Conservation (phyloP, 2,888 invertebrate genomes). For the Gymnosoma rotundatum region DNA sequence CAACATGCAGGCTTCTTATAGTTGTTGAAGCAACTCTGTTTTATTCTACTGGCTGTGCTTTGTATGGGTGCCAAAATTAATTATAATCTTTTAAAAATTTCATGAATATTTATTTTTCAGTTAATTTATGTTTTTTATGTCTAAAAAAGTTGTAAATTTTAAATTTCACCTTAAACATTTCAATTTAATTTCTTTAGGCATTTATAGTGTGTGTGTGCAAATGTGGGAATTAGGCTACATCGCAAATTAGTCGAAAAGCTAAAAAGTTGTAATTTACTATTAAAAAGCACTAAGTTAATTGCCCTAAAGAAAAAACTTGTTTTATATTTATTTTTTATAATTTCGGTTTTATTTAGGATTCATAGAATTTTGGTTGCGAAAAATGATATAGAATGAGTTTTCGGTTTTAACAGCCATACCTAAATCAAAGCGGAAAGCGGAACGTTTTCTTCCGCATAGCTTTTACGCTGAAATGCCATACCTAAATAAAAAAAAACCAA, state of each 20-base stretch:
- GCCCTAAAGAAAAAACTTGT: constrained; percentile 7
- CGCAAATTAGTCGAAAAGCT: constrained; percentile 49
- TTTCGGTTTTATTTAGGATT: neutral
- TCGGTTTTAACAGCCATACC: no score
- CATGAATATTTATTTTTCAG: neutral
- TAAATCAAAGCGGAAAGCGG: no score
- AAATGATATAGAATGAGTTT: no score
- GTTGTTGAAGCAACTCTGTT: no score
- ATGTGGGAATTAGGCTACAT: neutral
- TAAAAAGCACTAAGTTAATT: constrained; percentile 31
- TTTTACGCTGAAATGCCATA: no score
- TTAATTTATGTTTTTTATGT: neutral
- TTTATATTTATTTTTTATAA: constrained; percentile 36
- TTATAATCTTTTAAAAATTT: constrained; percentile 28
- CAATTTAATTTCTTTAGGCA: neutral
- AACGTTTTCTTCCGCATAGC: no score
- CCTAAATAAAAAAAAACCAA: no score
- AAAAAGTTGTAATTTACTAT: constrained; percentile 36
- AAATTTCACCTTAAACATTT: constrained; percentile 31
- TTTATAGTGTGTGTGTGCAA: neutral
- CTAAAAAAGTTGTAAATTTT: constrained; percentile 33
- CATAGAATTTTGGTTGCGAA: no score
- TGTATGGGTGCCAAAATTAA: constrained; percentile 40
- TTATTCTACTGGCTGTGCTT: neutral
- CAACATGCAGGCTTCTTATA: no score